Evolutionary conservation across 2,113 vertebrate species (phyloP).

Genomic region (Lepus europaeus): DNA sequence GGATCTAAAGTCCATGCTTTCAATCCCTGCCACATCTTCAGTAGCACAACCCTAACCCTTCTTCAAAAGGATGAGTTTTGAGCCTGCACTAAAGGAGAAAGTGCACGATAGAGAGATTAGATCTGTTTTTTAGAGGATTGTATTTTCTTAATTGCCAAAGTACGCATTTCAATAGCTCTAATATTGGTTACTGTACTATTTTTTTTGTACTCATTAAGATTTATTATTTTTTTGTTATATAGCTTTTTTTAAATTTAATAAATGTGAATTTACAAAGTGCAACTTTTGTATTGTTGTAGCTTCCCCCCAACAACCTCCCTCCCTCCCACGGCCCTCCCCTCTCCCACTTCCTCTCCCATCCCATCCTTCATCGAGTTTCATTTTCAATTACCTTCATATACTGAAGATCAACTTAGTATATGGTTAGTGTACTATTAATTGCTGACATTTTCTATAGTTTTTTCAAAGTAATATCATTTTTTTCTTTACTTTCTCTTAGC

Average conservation of each 20-base stretch:
- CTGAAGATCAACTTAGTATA: too few species aligned
- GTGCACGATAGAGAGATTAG: not conserved
- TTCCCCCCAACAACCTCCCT: too few species aligned
- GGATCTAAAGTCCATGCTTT: not conserved
- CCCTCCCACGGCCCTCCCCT: too few species aligned
- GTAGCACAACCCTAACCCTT: not conserved
- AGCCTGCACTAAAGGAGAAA: not conserved
- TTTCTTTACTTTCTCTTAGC: not conserved
- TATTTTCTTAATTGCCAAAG: not conserved
- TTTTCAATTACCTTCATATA: too few species aligned
- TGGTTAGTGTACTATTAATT: not conserved
- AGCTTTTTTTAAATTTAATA: too few species aligned
- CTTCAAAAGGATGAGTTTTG: not conserved
- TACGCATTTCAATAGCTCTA: not conserved
- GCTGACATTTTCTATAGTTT: not conserved
- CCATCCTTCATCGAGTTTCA: too few species aligned
- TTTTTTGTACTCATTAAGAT: too few species aligned
- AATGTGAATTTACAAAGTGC: too few species aligned
- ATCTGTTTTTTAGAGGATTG: not conserved
- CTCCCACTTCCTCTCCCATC: too few species aligned
- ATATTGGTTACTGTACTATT: not conserved
- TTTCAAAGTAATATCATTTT: slow-evolving; percentile 19
- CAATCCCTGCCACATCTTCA: not conserved
- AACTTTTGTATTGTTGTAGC: too few species aligned
- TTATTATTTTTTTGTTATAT: too few species aligned